These are phyloP conservation scores for Agrotis clavis DNA, from an alignment of 2,888 invertebrate species.

Conservation along the genomic window DNA sequence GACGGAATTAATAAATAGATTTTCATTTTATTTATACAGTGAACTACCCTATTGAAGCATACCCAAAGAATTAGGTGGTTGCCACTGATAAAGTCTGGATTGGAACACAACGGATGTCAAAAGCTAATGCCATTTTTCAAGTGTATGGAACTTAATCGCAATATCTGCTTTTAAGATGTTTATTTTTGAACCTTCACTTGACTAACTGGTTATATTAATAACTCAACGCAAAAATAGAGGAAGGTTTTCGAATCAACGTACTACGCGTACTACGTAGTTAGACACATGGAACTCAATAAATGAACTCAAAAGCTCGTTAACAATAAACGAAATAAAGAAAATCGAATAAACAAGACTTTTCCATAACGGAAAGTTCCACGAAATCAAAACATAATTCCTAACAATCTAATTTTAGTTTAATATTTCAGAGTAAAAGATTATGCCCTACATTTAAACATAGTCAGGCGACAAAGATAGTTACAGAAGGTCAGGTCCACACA, in stretches of 20 bases:
- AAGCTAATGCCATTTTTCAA: no score
- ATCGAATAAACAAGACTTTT: slow-evolving; percentile 17
- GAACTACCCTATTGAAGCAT: no score
- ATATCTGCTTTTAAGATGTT: no score
- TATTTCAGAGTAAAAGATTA: slow-evolving; percentile 43
- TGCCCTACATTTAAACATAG: slow-evolving; percentile 36
- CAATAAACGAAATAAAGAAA: slow-evolving; percentile 2
- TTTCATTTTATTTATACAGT: no score
- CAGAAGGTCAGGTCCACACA: neutral
- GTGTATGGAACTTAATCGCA: no score
- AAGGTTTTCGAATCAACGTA: neutral
- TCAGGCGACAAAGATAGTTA: neutral
- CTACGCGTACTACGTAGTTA: neutral
- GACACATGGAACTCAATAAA: neutral
- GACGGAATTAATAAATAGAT: no score
- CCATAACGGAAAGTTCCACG: slow-evolving; percentile 5
- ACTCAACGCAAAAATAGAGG: neutral
- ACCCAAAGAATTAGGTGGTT: no score
- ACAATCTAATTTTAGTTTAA: slow-evolving; percentile 29
- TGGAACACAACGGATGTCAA: no score
- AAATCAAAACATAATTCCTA: slow-evolving; percentile 34
- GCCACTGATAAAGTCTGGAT: no score
- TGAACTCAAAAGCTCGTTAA: neutral
- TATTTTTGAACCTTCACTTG: no score
- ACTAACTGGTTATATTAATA: no score